Evolutionary conservation across 2,888 invertebrate genomes (phyloP), one percentile per base, ranked within the genome.

Genomic region (Ornithoptera alexandrae): DNA sequence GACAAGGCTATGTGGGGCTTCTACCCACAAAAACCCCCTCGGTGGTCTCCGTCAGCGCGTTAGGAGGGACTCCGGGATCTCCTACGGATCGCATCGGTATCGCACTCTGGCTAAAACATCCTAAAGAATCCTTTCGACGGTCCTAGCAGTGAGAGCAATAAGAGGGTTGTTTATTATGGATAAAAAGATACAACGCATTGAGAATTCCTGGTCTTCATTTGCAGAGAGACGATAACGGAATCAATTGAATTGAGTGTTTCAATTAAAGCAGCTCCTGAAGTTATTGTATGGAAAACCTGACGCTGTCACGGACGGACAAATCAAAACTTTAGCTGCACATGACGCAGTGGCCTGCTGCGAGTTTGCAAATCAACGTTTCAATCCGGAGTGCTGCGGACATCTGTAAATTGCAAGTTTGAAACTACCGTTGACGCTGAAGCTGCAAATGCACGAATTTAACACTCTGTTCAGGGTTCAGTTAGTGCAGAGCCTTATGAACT

Each of bases 301-400:
- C 53, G 39, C 17, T 59, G 68, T 62, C 68, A 69, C 60, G 64
- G 60, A 65, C 22, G 39, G 53, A 18, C 24, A 36, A 68, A 64
- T 64, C 36, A 69, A 39, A 53, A 50, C 68, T 58, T 10, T n/a
- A 18, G 7, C 20, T 36, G 67, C 67, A 68, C 68, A 62, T 70
- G 71, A 71, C 70, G 61, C 61, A 67, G 56, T 70, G 63, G 65
- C 65, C 73, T 69, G 75, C 74, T 74, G 73, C 75, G 72, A 73
- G 72, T 67, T 75, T 74, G 74, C 72, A 74, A 77, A 75, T 77
- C 74, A 72, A 69, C 67, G 70, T 69, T 68, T 72, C 74, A 73
- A 74, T 75, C 75, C 74, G 67, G 64, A 64, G 65, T 58, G 46
- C 70, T 63, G 65, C 69, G 73, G 75, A 73, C 73, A 75, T 70